These are phyloP conservation scores for Patiria miniata DNA, from an alignment of 35 echinoderm and acorn worm species.

Conservation along the genomic window DNA sequence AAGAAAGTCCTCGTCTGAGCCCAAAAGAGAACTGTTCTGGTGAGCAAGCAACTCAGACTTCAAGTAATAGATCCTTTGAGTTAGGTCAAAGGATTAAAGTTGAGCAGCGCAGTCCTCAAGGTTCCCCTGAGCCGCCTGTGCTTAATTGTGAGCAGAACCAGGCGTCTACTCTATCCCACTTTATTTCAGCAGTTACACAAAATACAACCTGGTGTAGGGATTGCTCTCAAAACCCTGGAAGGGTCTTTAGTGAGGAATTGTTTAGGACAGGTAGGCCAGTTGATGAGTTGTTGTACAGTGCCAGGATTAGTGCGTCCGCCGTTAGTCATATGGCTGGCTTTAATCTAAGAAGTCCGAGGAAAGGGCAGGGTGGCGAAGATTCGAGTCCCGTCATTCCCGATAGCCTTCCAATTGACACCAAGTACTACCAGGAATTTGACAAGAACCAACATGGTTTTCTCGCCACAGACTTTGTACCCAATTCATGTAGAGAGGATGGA, in stretches of 20 bases:
- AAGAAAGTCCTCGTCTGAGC: background rate
- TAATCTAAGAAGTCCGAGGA: background rate
- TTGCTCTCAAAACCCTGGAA: too few species aligned
- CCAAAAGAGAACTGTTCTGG: too few species aligned
- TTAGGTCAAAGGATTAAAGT: too few species aligned
- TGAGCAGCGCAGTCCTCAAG: too few species aligned
- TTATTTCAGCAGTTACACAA: too few species aligned
- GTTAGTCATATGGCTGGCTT: background rate
- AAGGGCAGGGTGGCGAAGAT: background rate
- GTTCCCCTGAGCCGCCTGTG: too few species aligned
- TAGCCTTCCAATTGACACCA: conserved; percentile 2
- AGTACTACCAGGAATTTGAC: background rate
- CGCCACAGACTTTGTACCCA: background rate
- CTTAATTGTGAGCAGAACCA: too few species aligned
- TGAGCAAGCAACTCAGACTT: too few species aligned
- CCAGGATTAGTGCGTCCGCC: background rate
- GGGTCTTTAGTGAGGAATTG: background rate
- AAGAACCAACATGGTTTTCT: background rate
- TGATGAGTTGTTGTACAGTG: background rate
- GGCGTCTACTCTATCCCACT: too few species aligned
- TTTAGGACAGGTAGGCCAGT: background rate
- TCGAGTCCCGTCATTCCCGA: background rate
- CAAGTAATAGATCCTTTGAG: too few species aligned
- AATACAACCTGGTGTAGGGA: too few species aligned
- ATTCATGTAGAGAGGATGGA: background rate